Base-by-base conservation (phyloP, 2,888 invertebrate genomes). In the Hymenopus coronatus region DNA sequence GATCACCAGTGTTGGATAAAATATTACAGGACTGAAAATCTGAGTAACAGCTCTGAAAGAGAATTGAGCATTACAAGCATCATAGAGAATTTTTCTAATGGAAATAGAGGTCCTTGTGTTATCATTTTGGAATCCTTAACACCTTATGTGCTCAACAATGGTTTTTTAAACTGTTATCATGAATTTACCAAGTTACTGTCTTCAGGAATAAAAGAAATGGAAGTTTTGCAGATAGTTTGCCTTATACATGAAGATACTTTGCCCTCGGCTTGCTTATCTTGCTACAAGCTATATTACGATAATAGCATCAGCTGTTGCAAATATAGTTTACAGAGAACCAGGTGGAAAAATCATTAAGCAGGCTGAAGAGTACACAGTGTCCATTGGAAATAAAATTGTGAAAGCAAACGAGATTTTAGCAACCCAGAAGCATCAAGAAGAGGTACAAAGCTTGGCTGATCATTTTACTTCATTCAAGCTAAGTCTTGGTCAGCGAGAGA, bases 391-490 rank as follows among this genome's bases (percentile, higher is more conserved):
- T 70, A 70, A 70, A 70, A 6, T 70, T 70, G 54, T 25, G 25
- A 70, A 70, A 25, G 20, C 54, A 70, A 70, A 14, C 20, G 54
- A 70, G 4, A 1, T 70, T 20, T 70, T 14, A 70, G 6, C 6
- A 20, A 20, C 2, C 3, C 9, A 14, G 54, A 15, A 70, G 54
- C 25, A 25, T 20, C 54, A 70, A 70, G 54, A 70, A 8, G 81
- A 81, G 8, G 70, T 70, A 2, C 82, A 28, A 82, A 27, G 15
- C 20, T 30, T 88, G 91, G 94, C 91, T 91, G 94, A 93, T 92
- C 93, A 92, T 81, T 92, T 96, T 9, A 93, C 96, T 0, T 96
- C 96, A 88, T 96, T 96, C 92, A 96, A 95, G 93, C 95, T 96
- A 91, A 95, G 95, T 91, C 93, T 96, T 0, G 95, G 94, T 89